phyloP scores from a whole-genome alignment of 2,797 vertebrate species.

The Sebastes miniatus region DNA sequence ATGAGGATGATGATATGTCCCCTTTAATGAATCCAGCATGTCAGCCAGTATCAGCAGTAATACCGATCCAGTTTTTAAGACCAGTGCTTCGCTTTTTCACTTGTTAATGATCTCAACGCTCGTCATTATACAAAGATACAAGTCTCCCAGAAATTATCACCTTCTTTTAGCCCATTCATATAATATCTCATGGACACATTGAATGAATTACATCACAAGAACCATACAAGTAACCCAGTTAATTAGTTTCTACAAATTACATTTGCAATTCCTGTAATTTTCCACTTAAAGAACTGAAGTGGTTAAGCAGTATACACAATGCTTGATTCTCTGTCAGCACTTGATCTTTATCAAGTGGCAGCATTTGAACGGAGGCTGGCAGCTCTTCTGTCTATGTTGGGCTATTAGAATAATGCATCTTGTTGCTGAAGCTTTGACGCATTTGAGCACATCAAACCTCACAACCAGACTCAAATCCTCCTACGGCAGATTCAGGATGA shows the following conservation, averaged over 20 bases:
- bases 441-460: constrained; percentile 34
- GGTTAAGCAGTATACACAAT: background rate
- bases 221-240: background rate
- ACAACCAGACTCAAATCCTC: constrained; percentile 23
- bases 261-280: background rate
- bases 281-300: constrained; percentile 7
- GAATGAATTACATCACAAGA: background rate
- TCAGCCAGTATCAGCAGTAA: background rate
- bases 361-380: constrained; percentile 39
- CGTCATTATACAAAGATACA: background rate
- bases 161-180: background rate
- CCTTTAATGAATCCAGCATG: background rate
- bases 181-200: background rate
- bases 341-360: constrained; percentile 53
- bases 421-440: constrained; percentile 32
- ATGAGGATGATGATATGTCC: too few relatives aligned
- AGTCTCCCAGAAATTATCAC: background rate
- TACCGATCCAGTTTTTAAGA: background rate
- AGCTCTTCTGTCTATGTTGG: constrained; percentile 34
- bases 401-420: constrained; percentile 48
- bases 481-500: constrained; percentile 10
- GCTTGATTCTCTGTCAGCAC: constrained; percentile 31
- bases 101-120: background rate
- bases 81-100: background rate
- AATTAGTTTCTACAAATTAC: background rate